phyloP scores from a whole-genome alignment of 1,140 invertebrate species.

The Cydia strobilella region DNA sequence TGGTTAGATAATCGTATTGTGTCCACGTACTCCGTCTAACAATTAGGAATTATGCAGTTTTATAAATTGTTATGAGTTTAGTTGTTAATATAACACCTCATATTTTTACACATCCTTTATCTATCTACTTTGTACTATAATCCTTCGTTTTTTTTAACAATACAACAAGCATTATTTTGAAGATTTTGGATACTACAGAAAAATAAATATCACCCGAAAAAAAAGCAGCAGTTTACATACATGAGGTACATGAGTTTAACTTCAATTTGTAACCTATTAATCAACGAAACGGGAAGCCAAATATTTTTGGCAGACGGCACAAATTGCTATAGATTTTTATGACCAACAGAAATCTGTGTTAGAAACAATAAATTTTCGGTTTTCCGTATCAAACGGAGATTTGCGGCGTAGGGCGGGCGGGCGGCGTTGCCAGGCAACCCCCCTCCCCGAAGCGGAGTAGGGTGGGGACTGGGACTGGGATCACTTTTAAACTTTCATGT shows the following conservation, averaged over 20 bases:
- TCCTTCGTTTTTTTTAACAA: too few species aligned
- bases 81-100: background rate
- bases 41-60: background rate
- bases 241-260: background rate
- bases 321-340: constrained; percentile 7
- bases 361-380: constrained; percentile 69
- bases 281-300: background rate
- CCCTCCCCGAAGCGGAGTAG: constrained; percentile 36
- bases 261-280: background rate
- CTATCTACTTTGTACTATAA: too few species aligned
- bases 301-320: background rate
- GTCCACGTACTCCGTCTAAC: background rate
- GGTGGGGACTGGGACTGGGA: constrained; percentile 45
- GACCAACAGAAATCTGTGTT: constrained; percentile 34
- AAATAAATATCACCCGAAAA: background rate
- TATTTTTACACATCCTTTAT: background rate
- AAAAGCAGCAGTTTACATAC: background rate
- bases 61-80: background rate
- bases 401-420: constrained; percentile 58
- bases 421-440: constrained; percentile 68
- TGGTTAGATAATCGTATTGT: background rate
- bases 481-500: constrained; percentile 80
- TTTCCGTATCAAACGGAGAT: constrained; percentile 66
- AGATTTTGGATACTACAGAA: background rate
- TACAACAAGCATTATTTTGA: too few species aligned